A percentile compares a stretch with the other conserved stretches of the same genome.
Conservation (phyloP, 1,140 invertebrate genomes). For the Leptoteleia sp. region DNA sequence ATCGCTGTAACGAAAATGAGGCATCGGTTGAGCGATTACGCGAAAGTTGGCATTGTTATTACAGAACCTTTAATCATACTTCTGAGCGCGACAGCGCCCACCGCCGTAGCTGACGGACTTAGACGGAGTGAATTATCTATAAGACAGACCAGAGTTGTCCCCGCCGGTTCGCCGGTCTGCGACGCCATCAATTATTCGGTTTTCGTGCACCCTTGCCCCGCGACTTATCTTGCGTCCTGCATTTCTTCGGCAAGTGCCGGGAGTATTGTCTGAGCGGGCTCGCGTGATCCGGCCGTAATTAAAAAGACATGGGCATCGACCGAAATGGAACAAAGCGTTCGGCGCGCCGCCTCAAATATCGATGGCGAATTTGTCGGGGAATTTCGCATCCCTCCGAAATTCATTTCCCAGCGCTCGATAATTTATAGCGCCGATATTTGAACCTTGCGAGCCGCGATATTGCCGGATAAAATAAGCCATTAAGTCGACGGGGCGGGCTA, state of each 20-base stretch:
- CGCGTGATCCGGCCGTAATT: slow-evolving; percentile 42
- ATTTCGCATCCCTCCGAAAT: slow-evolving; percentile 28
- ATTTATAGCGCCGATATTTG: slow-evolving; percentile 67
- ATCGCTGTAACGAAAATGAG: slow-evolving; percentile 1
- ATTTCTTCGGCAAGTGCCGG: background rate
- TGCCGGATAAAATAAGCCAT: slow-evolving; percentile 79
- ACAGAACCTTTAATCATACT: slow-evolving; percentile 74
- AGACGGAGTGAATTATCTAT: slow-evolving; percentile 75
- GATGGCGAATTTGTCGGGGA: slow-evolving; percentile 6
- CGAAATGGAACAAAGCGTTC: slow-evolving; percentile 21
- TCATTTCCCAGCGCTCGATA: slow-evolving; percentile 50
- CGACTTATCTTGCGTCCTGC: slow-evolving; percentile 35
- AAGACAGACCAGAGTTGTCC: slow-evolving; percentile 64
- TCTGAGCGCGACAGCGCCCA: slow-evolving; percentile 35
- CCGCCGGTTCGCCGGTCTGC: slow-evolving; percentile 46
- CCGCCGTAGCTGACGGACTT: slow-evolving; percentile 28
- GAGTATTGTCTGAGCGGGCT: slow-evolving; percentile 27
- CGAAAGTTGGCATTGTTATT: slow-evolving; percentile 64
- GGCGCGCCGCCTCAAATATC: background rate
- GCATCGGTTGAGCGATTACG: slow-evolving; percentile 2
- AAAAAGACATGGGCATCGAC: slow-evolving; percentile 34
- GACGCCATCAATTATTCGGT: slow-evolving; percentile 75
- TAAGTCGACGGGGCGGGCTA: slow-evolving; percentile 66
- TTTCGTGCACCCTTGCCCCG: slow-evolving; percentile 36
- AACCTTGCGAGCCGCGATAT: slow-evolving; percentile 71